Percentiles rank a stretch among this genome's conserved stretches.
Evolutionary conservation across 2,888 invertebrate species (phyloP).

Genomic region (Oligia fasciuncula): DNA sequence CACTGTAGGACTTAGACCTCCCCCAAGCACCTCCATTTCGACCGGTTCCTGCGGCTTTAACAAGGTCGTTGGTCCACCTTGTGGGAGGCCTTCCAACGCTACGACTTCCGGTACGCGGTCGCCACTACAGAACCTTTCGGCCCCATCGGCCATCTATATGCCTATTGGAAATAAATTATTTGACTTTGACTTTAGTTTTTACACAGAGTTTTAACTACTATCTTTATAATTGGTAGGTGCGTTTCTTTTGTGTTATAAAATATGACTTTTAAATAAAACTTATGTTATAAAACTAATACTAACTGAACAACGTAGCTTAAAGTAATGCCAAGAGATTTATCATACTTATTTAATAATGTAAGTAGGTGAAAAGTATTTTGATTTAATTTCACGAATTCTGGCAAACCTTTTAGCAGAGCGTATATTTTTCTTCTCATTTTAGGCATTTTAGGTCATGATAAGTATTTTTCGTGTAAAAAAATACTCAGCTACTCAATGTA

Average conservation of each 20-base stretch:
- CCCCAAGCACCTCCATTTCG: no score
- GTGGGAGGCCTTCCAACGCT: no score
- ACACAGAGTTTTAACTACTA: no score
- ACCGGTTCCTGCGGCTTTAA: no score
- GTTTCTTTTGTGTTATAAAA: not conserved
- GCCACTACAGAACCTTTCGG: no score
- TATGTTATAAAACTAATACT: not conserved
- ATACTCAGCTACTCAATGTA: conserved; percentile 28
- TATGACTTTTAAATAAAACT: not conserved
- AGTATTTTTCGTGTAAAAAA: not conserved
- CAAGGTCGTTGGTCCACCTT: no score
- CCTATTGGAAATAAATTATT: not conserved
- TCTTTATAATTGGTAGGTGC: not conserved
- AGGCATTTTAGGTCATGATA: not conserved
- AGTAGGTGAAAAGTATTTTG: not conserved
- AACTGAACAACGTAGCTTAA: not conserved
- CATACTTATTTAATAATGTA: not conserved
- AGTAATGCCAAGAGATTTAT: not conserved
- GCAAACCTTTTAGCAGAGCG: not conserved
- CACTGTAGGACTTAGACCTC: no score
- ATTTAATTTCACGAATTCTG: not conserved
- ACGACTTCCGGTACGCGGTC: no score
- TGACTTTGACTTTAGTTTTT: not conserved
- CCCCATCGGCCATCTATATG: not conserved
- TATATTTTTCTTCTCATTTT: not conserved